These are phyloP conservation scores for Zeuzera pyrina DNA, from an alignment of 2,888 invertebrate species.

Conservation along the genomic window DNA sequence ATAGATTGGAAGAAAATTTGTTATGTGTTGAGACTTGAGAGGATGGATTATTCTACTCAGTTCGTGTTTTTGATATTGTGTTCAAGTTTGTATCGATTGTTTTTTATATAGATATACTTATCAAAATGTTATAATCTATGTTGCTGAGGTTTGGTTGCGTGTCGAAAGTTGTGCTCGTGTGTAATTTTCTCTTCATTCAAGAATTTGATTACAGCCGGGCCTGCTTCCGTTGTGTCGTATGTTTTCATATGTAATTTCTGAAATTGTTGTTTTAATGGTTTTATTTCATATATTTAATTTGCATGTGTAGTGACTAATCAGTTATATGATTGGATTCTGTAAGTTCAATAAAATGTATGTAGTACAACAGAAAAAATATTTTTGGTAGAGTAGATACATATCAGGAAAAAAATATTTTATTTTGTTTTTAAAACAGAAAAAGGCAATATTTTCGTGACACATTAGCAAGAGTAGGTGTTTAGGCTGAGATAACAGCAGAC, in stretches of 20 bases:
- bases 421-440: not conserved
- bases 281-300: too few relatives aligned
- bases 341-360: too few relatives aligned
- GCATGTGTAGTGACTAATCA: too few relatives aligned
- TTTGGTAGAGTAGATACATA: too few relatives aligned
- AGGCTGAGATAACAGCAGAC: conserved; percentile 4
- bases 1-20: not conserved
- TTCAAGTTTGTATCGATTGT: conserved; percentile 47
- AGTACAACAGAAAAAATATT: too few relatives aligned
- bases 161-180: conserved; percentile 30
- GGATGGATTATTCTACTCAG: conserved; percentile 45
- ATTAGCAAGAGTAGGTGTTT: conserved; percentile 4
- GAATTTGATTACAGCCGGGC: conserved; percentile 26
- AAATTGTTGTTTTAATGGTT: too few relatives aligned
- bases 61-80: conserved; percentile 48
- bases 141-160: conserved; percentile 30
- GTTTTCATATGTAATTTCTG: conserved; percentile 9
- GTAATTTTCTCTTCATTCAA: conserved; percentile 43
- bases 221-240: conserved; percentile 18
- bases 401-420: too few relatives aligned
- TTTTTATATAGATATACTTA: conserved; percentile 3
- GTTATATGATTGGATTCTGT: too few relatives aligned
- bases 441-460: too few relatives aligned
- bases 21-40: conserved; percentile 18
- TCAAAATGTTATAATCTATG: conserved; percentile 19